Base-by-base conservation (phyloP, 2,888 invertebrate species). In the Apocheima hispidaria region DNA sequence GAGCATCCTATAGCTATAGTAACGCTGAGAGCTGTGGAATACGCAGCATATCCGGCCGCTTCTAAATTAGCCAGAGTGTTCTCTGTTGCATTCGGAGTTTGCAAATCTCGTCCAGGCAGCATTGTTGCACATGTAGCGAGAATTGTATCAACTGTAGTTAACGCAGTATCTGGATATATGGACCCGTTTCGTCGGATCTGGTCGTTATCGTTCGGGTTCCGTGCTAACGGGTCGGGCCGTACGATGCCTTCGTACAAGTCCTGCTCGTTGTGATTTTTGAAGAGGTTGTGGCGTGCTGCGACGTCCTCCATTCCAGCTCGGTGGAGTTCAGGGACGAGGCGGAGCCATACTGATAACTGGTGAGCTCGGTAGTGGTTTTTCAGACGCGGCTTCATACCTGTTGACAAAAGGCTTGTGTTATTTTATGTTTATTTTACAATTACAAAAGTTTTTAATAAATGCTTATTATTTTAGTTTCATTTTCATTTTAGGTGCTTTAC, bases 281-380 rank as follows among this genome's bases (percentile, higher is more conserved):
- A 97, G 69, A 98, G 94, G 88, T 98, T 98, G 90, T 98, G 97
- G 46, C 96, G 93, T 1, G 96, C 96, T 41, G 96, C 96, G 7
- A 97, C 97, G 84, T 97, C 97, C 78, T 97, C 97, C 97, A 97
- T 97, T 3, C 97, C 97, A 0, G 97, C 96, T 54, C 97, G 93
- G 82, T 97, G 97, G 0, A 97, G 93, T 84, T 98, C 98, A 0
- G 99, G 99, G 46, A 99, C 97, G 6, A 99, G 94, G 5, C 98
- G 96, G 7, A 98, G 90, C 99, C 99, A 99, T 43, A 99, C 97
- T 46, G 98, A 98, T 50, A 99, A 94, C 82, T 98, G 98, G 87
- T 98, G 98, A 1, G 98, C 98, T 49, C 98, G 94, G 90, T 97
- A 99, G 91, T 98, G 98, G 84, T 98, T 98, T 83, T 97, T 97